These are phyloP conservation scores for Thaumetopoea pityocampa DNA, from an alignment of 1,140 invertebrate genomes.

Conservation along the genomic window DNA sequence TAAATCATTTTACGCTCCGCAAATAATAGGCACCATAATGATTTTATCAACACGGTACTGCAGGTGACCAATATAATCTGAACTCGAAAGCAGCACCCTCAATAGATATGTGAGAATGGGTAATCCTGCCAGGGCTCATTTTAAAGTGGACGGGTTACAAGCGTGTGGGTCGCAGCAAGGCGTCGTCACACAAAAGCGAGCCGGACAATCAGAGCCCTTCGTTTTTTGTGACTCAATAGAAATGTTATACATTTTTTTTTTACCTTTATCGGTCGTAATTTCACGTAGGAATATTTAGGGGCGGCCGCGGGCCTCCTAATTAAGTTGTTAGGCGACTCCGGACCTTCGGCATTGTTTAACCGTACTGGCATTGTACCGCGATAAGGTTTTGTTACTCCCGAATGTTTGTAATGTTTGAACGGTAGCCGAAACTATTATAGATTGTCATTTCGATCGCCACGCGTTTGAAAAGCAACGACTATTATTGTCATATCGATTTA, in stretches of 20 bases:
- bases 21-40: conserved; percentile 21
- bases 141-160: conserved; percentile 15
- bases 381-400: conserved; percentile 48
- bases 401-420: conserved; percentile 52
- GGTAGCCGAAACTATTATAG: conserved; percentile 37
- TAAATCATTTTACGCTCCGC: conserved; percentile 21
- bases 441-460: conserved; percentile 6
- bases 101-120: conserved; percentile 2
- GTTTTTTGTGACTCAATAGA: conserved; percentile 72
- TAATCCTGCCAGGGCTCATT: conserved; percentile 4
- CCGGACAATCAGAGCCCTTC: conserved; percentile 62
- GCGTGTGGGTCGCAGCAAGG: conserved; percentile 45
- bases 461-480: too few species aligned
- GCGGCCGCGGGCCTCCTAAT: conserved; percentile 66
- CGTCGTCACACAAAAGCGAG: conserved; percentile 59
- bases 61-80: conserved; percentile 10
- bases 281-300: conserved; percentile 71
- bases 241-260: conserved; percentile 72
- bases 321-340: conserved; percentile 68
- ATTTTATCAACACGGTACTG: conserved; percentile 16
- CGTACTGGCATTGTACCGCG: conserved; percentile 41
- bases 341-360: conserved; percentile 60
- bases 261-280: conserved; percentile 73
- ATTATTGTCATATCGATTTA: too few species aligned
- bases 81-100: conserved; percentile 12